A percentile compares a stretch with the other conserved stretches of the same genome.
These are phyloP conservation scores for Diarsia brunnea DNA, from an alignment of 2,888 invertebrate species.

Conservation along the genomic window DNA sequence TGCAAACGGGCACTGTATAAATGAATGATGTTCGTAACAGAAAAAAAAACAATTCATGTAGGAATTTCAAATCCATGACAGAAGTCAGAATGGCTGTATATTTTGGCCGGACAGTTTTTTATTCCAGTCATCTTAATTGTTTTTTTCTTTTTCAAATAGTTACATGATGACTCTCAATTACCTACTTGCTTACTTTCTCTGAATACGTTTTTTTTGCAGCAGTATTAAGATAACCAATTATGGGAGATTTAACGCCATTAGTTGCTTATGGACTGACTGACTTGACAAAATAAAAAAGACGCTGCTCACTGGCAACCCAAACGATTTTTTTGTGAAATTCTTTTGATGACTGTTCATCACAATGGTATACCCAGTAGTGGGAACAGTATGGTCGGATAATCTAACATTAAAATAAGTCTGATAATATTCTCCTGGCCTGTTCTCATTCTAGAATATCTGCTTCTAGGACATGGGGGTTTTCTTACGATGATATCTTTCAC, in stretches of 20 bases:
- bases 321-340: not conserved
- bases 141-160: constrained; percentile 17
- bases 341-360: not conserved
- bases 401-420: too few species aligned
- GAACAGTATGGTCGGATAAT: not conserved
- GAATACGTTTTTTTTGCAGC: constrained; percentile 6
- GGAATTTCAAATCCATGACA: constrained; percentile 36
- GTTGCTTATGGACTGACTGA: not conserved
- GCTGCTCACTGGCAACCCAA: not conserved
- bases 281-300: constrained; percentile 9
- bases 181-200: constrained; percentile 35
- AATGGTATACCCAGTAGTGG: not conserved
- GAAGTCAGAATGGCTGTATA: constrained; percentile 12
- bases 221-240: not conserved
- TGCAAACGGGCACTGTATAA: constrained; percentile 15
- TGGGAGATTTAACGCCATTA: not conserved
- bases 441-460: not conserved
- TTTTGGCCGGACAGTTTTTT: constrained; percentile 34
- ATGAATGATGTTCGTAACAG: constrained; percentile 6
- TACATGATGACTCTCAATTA: not conserved
- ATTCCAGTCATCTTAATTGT: constrained; percentile 14
- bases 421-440: not conserved
- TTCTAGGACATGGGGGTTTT: not conserved
- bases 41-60: constrained; percentile 3
- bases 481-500: not conserved